These are phyloP conservation scores for Cyclopterus lumpus DNA, from an alignment of 2,797 vertebrate genomes.

Conservation along the genomic window DNA sequence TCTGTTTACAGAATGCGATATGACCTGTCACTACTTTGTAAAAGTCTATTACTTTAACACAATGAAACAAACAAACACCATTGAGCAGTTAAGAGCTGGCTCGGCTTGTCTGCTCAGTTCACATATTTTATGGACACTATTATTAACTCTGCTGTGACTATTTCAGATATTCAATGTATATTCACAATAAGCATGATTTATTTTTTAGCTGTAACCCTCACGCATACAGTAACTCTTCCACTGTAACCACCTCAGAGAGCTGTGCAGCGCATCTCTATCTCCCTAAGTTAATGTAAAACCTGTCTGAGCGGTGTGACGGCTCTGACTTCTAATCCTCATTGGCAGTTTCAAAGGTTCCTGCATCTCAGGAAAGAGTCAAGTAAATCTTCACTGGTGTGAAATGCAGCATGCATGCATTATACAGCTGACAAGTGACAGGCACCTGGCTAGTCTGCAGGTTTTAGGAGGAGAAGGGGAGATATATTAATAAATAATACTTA, in stretches of 20 bases:
- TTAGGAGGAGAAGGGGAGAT: background rate
- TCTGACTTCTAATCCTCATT: background rate
- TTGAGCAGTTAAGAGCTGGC: background rate
- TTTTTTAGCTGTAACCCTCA: background rate
- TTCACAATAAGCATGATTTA: background rate
- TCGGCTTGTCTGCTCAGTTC: conserved; percentile 11
- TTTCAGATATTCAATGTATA: background rate
- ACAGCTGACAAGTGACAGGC: conserved; percentile 40
- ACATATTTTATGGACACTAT: background rate
- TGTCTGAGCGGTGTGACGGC: conserved; percentile 51
- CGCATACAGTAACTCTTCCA: background rate
- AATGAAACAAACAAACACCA: background rate
- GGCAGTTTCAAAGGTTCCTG: conserved; percentile 12
- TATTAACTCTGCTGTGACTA: background rate
- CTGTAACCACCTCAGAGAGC: background rate
- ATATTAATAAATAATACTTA: conserved; percentile 66
- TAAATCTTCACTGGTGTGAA: conserved; percentile 24
- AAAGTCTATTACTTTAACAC: background rate
- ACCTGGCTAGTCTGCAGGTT: conserved; percentile 42
- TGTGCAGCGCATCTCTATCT: background rate
- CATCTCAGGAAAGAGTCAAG: conserved; percentile 8
- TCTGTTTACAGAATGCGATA: background rate
- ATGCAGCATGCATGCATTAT: background rate
- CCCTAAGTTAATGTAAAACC: conserved; percentile 46
- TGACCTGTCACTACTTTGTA: background rate